These are phyloP conservation scores for Zygogramma bicolorata DNA, from an alignment of 2,888 invertebrate genomes.

Conservation along the genomic window DNA sequence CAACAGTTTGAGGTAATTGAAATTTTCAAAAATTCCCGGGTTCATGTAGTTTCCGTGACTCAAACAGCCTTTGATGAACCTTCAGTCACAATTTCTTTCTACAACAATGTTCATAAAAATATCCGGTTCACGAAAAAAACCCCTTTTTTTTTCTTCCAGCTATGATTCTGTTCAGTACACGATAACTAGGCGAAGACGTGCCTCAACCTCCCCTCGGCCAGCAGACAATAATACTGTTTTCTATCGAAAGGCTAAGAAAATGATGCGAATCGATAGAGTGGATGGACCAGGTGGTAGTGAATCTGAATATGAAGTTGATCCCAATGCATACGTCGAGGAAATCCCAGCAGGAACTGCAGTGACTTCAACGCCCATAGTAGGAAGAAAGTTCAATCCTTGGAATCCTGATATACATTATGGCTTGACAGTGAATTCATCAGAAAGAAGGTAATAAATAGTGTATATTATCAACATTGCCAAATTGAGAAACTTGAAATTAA, in stretches of 20 bases:
- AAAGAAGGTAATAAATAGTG: constrained; percentile 61
- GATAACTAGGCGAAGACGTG: constrained; percentile 62
- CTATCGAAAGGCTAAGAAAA: constrained; percentile 57
- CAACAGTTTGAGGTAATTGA: constrained; percentile 32
- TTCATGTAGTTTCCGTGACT: background rate
- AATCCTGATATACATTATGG: constrained; percentile 66
- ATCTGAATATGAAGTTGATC: constrained; percentile 57
- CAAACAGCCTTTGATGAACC: background rate
- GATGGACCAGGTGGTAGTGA: constrained; percentile 59
- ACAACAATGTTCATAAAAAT: background rate
- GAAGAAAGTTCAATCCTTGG: constrained; percentile 64
- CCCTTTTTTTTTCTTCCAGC: constrained; percentile 36
- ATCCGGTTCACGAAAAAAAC: constrained; percentile 28
- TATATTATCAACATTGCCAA: too few relatives aligned
- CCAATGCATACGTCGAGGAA: constrained; percentile 55
- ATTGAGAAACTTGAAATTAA: too few relatives aligned
- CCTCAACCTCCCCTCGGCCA: constrained; percentile 38
- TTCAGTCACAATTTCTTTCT: background rate
- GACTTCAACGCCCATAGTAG: constrained; percentile 23
- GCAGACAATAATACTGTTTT: constrained; percentile 30
- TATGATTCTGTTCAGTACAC: constrained; percentile 65
- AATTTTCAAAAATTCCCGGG: background rate
- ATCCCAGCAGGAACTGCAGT: constrained; percentile 45
- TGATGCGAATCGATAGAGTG: constrained; percentile 55
- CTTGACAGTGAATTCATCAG: constrained; percentile 62